Base-by-base conservation (phyloP, 2,888 invertebrate genomes). In the Nipponacmea schrenckii region DNA sequence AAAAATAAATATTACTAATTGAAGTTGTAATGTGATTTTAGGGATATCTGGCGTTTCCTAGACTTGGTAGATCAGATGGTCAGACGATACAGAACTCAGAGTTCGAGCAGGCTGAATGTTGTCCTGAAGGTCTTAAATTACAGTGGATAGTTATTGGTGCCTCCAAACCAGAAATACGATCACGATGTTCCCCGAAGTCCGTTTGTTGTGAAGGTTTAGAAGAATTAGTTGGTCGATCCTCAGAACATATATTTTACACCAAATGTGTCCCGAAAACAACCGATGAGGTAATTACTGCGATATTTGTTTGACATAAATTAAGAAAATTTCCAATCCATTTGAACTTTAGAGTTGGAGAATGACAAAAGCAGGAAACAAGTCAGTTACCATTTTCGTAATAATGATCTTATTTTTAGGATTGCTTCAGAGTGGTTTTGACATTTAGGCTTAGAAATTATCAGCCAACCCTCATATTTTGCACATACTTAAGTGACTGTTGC, bases 191-290 rank as follows among this genome's bases (percentile, higher is more conserved):
- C 8, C 50, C 50, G 20, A 20, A 50, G 2, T 17, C 50, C 5
- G 50, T 50, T 17, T 50, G 50, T 50, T 50, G 50, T 50, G 50
- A 50, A 20, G 50, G 50, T 50, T 50, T 50, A 50, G 50, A 50
- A 50, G 50, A 50, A 50, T 50, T 50, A 20, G 50, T 50, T 20
- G 50, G 50, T 20, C 17, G 50, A 50, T 50, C 50, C 14, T 50
- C 50, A 20, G 50, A 50, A 1, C 50, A 50, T 20, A 20, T 50
- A 20, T 50, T 50, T 20, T 50, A 20, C 20, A 50, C 50, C 20
- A 50, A 50, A 50, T 50, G 50, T 20, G 17, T 17, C 20, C 48
- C 48, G 15, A 50, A 50, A 20, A 20, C 8, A 50, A 20, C 50
- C 7, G 50, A 50, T 17, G 50, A 50, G 20, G 50, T 50, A 50